Percentiles rank a stretch among this genome's conserved stretches.
phyloP scores from a whole-genome alignment of 2,888 invertebrate genomes.

The Mongoloraphidia duomilia region DNA sequence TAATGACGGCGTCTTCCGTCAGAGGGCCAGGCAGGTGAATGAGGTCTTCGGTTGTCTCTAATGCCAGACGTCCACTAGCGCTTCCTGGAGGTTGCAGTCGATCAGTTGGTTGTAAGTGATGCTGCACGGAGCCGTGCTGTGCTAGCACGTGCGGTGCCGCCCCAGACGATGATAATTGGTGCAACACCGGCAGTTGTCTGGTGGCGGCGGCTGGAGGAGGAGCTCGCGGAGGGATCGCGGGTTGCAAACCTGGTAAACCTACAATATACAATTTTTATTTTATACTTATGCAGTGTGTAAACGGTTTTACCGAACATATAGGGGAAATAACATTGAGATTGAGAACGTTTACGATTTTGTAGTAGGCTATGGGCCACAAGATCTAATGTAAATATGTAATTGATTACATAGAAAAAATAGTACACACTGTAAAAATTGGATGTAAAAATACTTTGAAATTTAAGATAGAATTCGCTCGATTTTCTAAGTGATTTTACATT shows the following conservation, averaged over 20 bases:
- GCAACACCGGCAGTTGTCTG: constrained; percentile 19
- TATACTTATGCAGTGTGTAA: no score
- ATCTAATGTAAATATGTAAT: no score
- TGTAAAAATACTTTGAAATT: no score
- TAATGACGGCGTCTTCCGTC: constrained; percentile 86
- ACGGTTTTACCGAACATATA: no score
- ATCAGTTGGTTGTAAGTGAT: background rate
- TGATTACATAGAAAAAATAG: no score
- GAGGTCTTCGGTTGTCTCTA: constrained; percentile 49
- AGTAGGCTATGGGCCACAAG: no score
- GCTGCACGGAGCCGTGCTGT: constrained; percentile 14
- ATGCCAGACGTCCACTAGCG: background rate
- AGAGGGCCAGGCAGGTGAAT: constrained; percentile 85
- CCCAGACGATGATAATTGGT: constrained; percentile 19
- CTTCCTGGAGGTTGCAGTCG: constrained; percentile 7
- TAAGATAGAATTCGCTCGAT: no score
- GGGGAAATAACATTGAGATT: no score
- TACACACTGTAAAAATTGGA: no score
- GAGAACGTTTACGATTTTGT: no score
- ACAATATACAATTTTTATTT: constrained; percentile 14
- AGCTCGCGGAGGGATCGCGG: constrained; percentile 25
- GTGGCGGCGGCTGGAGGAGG: constrained; percentile 31
- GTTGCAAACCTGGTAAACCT: constrained; percentile 11
- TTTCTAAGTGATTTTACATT: no score
- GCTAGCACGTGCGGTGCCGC: constrained; percentile 30